phyloP scores from a whole-genome alignment of 1,140 invertebrate species.

The Triops cancriformis region DNA sequence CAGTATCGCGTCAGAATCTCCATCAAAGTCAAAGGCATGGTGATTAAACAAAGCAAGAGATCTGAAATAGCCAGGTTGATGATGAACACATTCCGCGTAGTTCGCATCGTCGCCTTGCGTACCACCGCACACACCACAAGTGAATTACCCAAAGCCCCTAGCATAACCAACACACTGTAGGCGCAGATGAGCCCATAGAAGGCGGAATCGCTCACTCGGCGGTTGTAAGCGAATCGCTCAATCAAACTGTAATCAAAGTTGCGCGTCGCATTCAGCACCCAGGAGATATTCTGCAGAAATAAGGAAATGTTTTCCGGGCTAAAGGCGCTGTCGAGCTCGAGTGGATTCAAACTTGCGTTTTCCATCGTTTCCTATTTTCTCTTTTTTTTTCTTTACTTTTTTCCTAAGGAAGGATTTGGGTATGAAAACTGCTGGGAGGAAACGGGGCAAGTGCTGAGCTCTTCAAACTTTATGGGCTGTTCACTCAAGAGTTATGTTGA shows the following conservation, averaged over 20 bases:
- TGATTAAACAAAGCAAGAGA: slow-evolving; percentile 70
- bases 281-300: not conserved
- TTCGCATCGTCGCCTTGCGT: slow-evolving; percentile 70
- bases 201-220: slow-evolving; percentile 14
- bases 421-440: too few relatives aligned
- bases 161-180: slow-evolving; percentile 62
- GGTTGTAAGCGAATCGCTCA: slow-evolving; percentile 17
- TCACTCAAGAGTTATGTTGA: too few relatives aligned
- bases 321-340: not conserved
- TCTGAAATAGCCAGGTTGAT: slow-evolving; percentile 81
- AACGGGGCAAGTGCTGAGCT: too few relatives aligned
- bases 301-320: not conserved
- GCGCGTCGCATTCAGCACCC: not conserved
- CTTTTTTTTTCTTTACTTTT: not conserved
- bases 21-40: slow-evolving; percentile 74
- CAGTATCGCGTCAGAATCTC: slow-evolving; percentile 67
- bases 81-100: slow-evolving; percentile 78
- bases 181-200: slow-evolving; percentile 56
- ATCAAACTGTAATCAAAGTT: slow-evolving; percentile 7
- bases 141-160: slow-evolving; percentile 67
- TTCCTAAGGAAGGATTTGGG: too few relatives aligned
- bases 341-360: not conserved
- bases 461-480: too few relatives aligned
- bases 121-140: slow-evolving; percentile 69
- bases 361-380: not conserved